Base-by-base conservation (phyloP, 2,797 vertebrate species). In the Psittacula derbiana region DNA sequence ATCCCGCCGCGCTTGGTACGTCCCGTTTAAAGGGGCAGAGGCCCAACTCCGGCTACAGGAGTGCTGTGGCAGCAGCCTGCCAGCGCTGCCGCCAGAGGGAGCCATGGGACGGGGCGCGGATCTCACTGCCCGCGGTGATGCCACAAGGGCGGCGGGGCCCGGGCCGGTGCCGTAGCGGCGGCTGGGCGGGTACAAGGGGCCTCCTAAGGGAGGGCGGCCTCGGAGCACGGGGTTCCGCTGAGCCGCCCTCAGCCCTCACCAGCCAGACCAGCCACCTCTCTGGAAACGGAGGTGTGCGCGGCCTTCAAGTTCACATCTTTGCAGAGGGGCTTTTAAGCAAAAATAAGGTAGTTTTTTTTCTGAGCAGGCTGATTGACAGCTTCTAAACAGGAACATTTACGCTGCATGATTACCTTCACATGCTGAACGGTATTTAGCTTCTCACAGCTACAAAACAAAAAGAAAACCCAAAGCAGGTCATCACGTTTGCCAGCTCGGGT, bases 11-110 rank as follows among this genome's bases (percentile, higher is more conserved):
- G 0, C 18, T 93, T 96, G 93, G 96, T 95, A 94, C 79, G 17
- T 43, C 40, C 92, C 28, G 17, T 3, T 53, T 58, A 71, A 62
- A 57, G 38, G 12, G 0, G 23, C 24, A 23, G 58, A 5, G 21
- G 2, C 33, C 13, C 7, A 3, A 3, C 47, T 10, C 55, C 24
- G 11, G 43, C 38, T 8, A 1, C 11, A 0, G 1, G 8, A 3
- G 14, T 1, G 2, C 12, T 1, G 27, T 2, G 17, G 5, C 46
- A 20, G 73, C 40, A 6, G 53, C 6, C 13, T 33, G 20, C 3
- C 15, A 1, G 31, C 5, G 33, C 49, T 8, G 41, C 61, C 65
- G 43, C 60, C 41, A 71, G 81, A 69, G 20, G 88, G 88, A 52
- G 92, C 75, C 17, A 4, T 0, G 20, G 12, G 60, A 20, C 0